Conservation (phyloP, 2,888 invertebrate genomes). For the Tridacna gigas region DNA sequence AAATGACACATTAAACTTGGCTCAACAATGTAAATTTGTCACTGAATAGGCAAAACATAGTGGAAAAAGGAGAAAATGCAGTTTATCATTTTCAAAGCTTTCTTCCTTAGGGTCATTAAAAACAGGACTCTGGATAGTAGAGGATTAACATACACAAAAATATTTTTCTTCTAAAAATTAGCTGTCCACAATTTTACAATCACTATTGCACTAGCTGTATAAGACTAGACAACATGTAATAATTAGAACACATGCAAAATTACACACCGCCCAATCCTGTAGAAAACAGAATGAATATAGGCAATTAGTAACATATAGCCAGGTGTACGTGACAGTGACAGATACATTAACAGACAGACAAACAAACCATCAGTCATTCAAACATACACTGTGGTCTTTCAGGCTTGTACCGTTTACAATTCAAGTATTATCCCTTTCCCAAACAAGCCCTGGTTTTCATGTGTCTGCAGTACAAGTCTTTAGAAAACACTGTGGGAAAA, state of each 20-base stretch:
- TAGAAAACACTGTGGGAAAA: not conserved
- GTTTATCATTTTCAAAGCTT: not conserved
- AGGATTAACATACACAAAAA: not conserved
- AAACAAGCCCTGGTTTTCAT: not conserved
- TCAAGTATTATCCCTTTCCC: not conserved
- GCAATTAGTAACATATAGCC: conserved; percentile 17
- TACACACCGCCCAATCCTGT: conserved; percentile 65
- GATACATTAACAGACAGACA: no score
- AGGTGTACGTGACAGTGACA: not conserved
- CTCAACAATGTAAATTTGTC: no score
- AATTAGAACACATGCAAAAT: conserved; percentile 23
- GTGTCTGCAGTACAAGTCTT: not conserved
- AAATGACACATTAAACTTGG: no score
- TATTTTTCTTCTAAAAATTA: no score
- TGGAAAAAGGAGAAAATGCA: no score
- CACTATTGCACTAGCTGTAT: not conserved
- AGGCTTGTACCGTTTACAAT: no score
- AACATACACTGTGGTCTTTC: no score
- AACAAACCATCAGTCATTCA: no score
- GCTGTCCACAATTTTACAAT: no score
- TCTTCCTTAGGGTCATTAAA: not conserved
- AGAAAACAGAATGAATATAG: conserved; percentile 17
- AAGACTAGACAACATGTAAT: not conserved
- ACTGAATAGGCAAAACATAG: no score
- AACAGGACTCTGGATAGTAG: not conserved